These are phyloP conservation scores for Agelaius phoeniceus DNA, from an alignment of 2,113 vertebrate genomes.

Conservation along the genomic window DNA sequence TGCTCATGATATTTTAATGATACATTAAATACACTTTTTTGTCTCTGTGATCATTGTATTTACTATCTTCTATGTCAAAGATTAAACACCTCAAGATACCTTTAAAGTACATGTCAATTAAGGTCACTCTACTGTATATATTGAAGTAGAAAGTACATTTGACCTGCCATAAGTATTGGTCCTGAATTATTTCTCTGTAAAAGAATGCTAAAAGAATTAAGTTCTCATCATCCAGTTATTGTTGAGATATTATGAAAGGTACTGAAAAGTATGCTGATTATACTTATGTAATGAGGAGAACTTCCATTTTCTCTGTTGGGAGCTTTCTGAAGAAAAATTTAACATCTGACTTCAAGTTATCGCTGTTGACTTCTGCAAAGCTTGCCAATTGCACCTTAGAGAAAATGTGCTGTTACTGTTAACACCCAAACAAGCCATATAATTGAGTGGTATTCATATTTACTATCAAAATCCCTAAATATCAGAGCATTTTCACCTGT, in stretches of 20 bases:
- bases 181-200: not conserved
- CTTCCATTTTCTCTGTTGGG: not conserved
- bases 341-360: not conserved
- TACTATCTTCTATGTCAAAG: not conserved
- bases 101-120: not conserved
- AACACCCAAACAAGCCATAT: not conserved
- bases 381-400: not conserved
- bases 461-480: not conserved
- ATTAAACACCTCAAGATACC: not conserved
- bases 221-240: not conserved
- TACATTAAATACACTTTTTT: not conserved
- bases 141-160: not conserved
- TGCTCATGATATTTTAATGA: not conserved
- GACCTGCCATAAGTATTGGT: not conserved
- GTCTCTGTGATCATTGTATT: not conserved
- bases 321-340: not conserved
- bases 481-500: not conserved
- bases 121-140: not conserved
- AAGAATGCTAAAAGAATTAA: not conserved
- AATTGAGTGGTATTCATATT: not conserved
- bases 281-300: not conserved
- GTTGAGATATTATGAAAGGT: not conserved
- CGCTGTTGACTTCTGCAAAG: not conserved
- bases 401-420: not conserved
- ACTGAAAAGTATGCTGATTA: not conserved